phyloP scores from a whole-genome alignment of 2,797 vertebrate species.

The Ciconia nigra region DNA sequence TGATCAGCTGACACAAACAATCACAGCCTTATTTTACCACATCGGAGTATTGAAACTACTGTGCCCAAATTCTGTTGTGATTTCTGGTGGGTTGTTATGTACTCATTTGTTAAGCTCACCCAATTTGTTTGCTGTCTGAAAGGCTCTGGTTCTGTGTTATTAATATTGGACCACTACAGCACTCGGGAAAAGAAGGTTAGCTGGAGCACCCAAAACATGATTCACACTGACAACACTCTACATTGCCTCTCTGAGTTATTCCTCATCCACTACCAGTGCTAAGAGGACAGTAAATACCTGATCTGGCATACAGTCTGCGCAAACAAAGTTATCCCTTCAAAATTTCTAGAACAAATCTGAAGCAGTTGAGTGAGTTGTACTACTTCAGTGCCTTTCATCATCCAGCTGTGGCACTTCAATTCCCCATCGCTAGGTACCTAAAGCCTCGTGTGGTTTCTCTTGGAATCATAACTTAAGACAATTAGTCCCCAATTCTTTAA shows the following conservation, averaged over 20 bases:
- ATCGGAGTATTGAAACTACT: not conserved
- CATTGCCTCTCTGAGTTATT: not conserved
- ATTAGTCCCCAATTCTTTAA: not conserved
- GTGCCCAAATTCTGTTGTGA: not conserved
- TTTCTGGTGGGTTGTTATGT: not conserved
- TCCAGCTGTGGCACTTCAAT: not conserved
- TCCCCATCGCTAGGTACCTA: not conserved
- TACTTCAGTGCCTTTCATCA: not conserved
- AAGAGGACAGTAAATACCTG: not conserved
- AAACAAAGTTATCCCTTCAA: not conserved
- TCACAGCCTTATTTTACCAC: not conserved
- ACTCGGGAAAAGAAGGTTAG: not conserved
- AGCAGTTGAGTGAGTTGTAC: not conserved
- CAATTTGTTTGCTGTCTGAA: not conserved
- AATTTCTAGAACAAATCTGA: not conserved
- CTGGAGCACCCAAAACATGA: not conserved
- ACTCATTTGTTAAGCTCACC: not conserved
- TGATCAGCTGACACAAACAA: conserved; percentile 12
- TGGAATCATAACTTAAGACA: not conserved
- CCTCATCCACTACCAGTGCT: not conserved
- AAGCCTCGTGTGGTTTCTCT: not conserved
- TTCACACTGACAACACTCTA: not conserved
- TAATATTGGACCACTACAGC: not conserved
- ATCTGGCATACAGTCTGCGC: not conserved
- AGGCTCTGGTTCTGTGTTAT: not conserved